Conservation (phyloP, 2,888 invertebrate species). For the Drosophila tripunctata region DNA sequence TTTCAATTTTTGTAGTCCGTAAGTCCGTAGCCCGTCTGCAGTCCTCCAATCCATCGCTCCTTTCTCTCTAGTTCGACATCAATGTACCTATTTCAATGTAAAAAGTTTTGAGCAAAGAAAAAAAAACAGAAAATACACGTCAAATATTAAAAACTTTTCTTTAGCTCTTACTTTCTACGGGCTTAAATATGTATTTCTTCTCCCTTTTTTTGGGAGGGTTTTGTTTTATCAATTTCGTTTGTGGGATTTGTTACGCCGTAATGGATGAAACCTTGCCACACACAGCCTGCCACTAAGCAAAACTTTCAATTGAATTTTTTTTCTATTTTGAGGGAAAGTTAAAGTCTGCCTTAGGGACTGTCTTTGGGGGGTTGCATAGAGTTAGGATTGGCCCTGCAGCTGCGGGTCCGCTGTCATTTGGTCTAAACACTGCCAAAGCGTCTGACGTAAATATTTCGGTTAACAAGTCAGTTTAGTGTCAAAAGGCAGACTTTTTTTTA, state of each 20-base stretch:
- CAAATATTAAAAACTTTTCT: constrained; percentile 76
- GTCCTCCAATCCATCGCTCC: not conserved
- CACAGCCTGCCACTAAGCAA: constrained; percentile 67
- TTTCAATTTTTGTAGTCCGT: constrained; percentile 76
- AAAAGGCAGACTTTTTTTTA: constrained; percentile 64
- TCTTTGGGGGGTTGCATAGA: constrained; percentile 3
- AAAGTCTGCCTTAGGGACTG: constrained; percentile 44
- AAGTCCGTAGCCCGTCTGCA: not conserved
- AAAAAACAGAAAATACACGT: constrained; percentile 60
- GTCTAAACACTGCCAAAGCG: constrained; percentile 34
- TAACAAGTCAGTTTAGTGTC: constrained; percentile 82
- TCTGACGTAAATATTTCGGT: constrained; percentile 74
- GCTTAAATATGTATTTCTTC: constrained; percentile 41
- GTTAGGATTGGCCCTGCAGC: constrained; percentile 33
- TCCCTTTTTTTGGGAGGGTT: constrained; percentile 26
- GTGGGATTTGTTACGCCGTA: constrained; percentile 80
- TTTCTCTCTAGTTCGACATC: constrained; percentile 22
- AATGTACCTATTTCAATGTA: constrained; percentile 57
- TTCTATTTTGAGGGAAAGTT: constrained; percentile 37
- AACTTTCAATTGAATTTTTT: constrained; percentile 81
- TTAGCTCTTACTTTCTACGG: constrained; percentile 71
- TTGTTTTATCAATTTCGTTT: constrained; percentile 78
- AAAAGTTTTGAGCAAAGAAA: constrained; percentile 39
- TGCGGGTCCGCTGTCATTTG: constrained; percentile 61
- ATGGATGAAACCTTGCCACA: constrained; percentile 60